A percentile compares a stretch with the other conserved stretches of the same genome.
Evolutionary conservation across 2,797 vertebrate genomes (phyloP).

Genomic region (Ptychobarbus kaznakovi): DNA sequence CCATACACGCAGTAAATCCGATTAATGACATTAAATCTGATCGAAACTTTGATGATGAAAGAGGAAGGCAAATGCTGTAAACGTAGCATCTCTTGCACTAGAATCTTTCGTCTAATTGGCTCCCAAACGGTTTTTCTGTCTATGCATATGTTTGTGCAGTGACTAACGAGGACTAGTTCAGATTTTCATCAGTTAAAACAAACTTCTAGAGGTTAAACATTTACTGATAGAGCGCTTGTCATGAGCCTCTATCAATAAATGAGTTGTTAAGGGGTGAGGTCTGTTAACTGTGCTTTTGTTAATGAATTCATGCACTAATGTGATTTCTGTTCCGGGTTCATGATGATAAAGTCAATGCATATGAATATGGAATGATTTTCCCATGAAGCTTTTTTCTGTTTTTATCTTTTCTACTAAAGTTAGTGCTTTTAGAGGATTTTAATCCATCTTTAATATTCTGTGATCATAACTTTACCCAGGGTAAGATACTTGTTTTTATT

Average conservation of each 20-base stretch:
- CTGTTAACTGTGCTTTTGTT: constrained; percentile 32
- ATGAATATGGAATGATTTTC: constrained; percentile 32
- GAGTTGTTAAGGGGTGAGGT: neutral
- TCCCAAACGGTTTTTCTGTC: constrained; percentile 76
- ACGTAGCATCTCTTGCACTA: constrained; percentile 60
- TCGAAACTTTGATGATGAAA: neutral
- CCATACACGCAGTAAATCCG: neutral
- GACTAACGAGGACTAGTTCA: neutral
- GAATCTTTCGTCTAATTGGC: constrained; percentile 67
- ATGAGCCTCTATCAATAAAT: neutral
- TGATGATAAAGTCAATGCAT: constrained; percentile 21
- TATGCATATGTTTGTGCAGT: constrained; percentile 46
- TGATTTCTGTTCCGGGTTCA: constrained; percentile 21
- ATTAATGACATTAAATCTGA: no score
- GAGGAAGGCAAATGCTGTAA: constrained; percentile 52
- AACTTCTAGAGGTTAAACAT: neutral
- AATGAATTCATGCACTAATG: constrained; percentile 53
- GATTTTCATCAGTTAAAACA: neutral
- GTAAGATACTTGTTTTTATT: constrained; percentile 70
- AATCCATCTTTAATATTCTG: constrained; percentile 76
- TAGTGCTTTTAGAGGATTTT: constrained; percentile 70
- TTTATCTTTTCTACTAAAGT: constrained; percentile 62
- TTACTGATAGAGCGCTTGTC: neutral
- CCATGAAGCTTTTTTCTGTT: constrained; percentile 42
- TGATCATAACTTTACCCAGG: constrained; percentile 80